phyloP scores from a whole-genome alignment of 2,888 invertebrate species.

The Glyphotaelius pellucidus region DNA sequence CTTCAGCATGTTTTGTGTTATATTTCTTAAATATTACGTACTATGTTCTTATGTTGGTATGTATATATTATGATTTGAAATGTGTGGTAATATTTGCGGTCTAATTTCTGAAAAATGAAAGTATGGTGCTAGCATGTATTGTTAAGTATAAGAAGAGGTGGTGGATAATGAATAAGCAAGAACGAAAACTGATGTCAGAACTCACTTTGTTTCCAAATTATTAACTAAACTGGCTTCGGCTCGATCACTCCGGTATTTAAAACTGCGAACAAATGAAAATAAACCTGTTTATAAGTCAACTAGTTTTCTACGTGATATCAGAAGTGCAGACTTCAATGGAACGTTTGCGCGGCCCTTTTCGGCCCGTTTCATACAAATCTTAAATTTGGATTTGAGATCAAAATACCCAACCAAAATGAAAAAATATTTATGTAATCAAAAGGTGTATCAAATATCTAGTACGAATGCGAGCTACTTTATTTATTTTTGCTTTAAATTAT shows the following conservation, averaged over 20 bases:
- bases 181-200: not conserved
- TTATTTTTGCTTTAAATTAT: too few species aligned
- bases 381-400: too few species aligned
- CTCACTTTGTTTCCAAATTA: not conserved
- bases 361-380: too few species aligned
- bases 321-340: not conserved
- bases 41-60: not conserved
- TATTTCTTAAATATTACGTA: not conserved
- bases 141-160: not conserved
- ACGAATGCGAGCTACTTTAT: too few species aligned
- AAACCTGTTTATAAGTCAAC: not conserved
- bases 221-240: not conserved
- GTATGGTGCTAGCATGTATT: not conserved
- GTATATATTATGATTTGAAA: not conserved
- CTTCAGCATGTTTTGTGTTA: too few species aligned
- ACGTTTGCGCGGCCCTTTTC: too few species aligned
- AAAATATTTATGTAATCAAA: too few species aligned
- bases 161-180: not conserved
- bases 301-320: not conserved
- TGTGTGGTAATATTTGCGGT: not conserved
- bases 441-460: too few species aligned
- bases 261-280: slow-evolving; percentile 2
- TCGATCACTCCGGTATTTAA: not conserved
- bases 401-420: too few species aligned
- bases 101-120: not conserved